phyloP scores from a whole-genome alignment of 2,113 vertebrate genomes.

The Proterorhinus semilunaris region DNA sequence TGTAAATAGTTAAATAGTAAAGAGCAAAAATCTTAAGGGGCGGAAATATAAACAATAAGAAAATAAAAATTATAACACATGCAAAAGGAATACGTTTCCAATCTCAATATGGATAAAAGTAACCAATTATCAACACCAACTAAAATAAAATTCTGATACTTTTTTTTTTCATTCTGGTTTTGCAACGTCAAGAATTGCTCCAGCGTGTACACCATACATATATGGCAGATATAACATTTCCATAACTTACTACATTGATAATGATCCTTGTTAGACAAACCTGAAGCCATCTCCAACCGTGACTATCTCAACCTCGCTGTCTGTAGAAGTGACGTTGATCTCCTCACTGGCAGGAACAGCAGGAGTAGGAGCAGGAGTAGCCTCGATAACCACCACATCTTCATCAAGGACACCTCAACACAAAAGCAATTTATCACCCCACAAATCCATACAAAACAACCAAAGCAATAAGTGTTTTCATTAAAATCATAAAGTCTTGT shows the following conservation, averaged over 20 bases:
- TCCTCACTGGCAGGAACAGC: constrained; percentile 94
- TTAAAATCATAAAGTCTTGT: too few species aligned
- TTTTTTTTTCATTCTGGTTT: neutral
- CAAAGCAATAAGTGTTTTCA: neutral
- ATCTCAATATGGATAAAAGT: too few species aligned
- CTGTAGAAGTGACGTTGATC: constrained; percentile 99
- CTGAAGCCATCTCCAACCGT: constrained; percentile 95
- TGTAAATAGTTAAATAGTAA: too few species aligned
- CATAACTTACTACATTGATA: neutral
- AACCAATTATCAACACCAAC: too few species aligned
- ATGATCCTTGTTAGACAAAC: constrained; percentile 60
- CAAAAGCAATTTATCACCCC: neutral
- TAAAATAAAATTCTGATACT: neutral
- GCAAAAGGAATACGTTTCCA: too few species aligned
- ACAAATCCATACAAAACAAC: neutral
- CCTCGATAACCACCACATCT: constrained; percentile 97
- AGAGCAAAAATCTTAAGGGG: too few species aligned
- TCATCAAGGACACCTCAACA: constrained; percentile 90
- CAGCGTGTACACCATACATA: neutral
- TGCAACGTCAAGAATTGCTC: neutral
- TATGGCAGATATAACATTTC: neutral
- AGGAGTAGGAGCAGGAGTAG: constrained; percentile 91
- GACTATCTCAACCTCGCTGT: constrained; percentile 98
- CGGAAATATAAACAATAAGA: too few species aligned
- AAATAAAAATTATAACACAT: too few species aligned